A percentile compares a stretch with the other conserved stretches of the same genome.
These are phyloP conservation scores for Ernsta delagoae DNA, from an alignment of 2,888 invertebrate species.

Conservation along the genomic window DNA sequence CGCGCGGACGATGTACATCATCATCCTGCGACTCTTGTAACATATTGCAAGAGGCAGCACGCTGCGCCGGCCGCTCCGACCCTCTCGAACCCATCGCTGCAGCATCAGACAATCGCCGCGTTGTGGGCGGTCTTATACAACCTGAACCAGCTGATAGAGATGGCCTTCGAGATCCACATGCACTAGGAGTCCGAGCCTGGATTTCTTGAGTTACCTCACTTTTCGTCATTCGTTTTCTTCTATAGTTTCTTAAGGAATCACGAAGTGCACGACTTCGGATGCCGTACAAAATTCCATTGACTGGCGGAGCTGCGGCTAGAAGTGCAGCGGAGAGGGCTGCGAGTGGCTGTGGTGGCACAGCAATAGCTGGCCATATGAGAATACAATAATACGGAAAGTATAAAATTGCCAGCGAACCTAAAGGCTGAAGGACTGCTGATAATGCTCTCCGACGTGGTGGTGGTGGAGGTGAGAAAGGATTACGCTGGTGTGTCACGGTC, in stretches of 20 bases:
- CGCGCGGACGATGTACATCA: conserved; percentile 61
- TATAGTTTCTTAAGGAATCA: conserved; percentile 90
- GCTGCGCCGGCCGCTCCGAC: conserved; percentile 79
- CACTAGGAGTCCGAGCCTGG: conserved; percentile 91
- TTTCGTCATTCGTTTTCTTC: conserved; percentile 91
- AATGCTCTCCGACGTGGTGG: conserved; percentile 87
- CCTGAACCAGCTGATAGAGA: conserved; percentile 86
- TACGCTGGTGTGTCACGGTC: conserved; percentile 92
- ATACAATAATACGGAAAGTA: conserved; percentile 91
- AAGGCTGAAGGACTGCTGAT: conserved; percentile 89
- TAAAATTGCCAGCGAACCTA: conserved; percentile 89
- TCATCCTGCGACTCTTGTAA: conserved; percentile 86
- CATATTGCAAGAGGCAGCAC: conserved; percentile 89
- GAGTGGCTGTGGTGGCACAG: conserved; percentile 68
- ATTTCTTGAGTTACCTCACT: conserved; percentile 92
- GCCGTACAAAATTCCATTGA: conserved; percentile 92
- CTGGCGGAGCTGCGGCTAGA: conserved; percentile 88
- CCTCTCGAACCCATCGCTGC: conserved; percentile 74
- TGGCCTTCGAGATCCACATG: conserved; percentile 90
- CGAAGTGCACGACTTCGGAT: conserved; percentile 89
- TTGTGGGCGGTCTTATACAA: conserved; percentile 73
- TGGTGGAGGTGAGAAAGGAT: conserved; percentile 90
- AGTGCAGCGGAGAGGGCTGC: conserved; percentile 87
- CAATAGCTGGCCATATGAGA: conserved; percentile 87
- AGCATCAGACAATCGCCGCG: conserved; percentile 73